These are phyloP conservation scores for Hippoglossus hippoglossus DNA, from an alignment of 2,797 vertebrate species.

Conservation along the genomic window DNA sequence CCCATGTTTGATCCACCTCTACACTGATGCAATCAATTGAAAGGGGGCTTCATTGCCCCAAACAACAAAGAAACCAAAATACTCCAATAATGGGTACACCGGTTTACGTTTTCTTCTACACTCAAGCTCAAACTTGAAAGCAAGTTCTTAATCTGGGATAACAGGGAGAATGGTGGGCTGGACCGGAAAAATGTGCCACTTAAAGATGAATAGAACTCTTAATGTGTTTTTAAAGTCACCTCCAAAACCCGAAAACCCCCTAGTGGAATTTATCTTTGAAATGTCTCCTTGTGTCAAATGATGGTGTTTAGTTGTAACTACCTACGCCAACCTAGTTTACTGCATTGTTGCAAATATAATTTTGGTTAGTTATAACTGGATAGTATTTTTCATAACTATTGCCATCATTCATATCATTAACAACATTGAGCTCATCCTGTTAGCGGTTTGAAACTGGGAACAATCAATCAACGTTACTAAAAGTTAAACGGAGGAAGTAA, in stretches of 20 bases:
- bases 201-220: constrained; percentile 43
- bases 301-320: too few relatives aligned
- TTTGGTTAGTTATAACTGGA: too few relatives aligned
- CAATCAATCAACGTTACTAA: too few relatives aligned
- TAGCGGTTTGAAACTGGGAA: too few relatives aligned
- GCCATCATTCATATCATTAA: too few relatives aligned
- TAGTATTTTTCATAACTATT: too few relatives aligned
- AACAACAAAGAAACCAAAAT: constrained; percentile 55
- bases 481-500: too few relatives aligned
- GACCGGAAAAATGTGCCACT: constrained; percentile 16
- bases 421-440: too few relatives aligned
- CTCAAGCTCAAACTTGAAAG: constrained; percentile 53
- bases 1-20: constrained; percentile 56
- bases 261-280: not conserved
- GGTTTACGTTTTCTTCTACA: constrained; percentile 44
- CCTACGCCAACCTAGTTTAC: not conserved
- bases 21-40: constrained; percentile 51
- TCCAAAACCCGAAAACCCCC: not conserved
- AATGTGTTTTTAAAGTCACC: constrained; percentile 34
- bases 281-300: not conserved
- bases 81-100: constrained; percentile 48
- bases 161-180: constrained; percentile 27
- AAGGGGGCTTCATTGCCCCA: constrained; percentile 15
- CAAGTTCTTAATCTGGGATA: constrained; percentile 62
- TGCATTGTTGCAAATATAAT: not conserved